These are phyloP conservation scores for Oryzias dopingdopingensis DNA, from an alignment of 2,797 vertebrate species.

Conservation along the genomic window DNA sequence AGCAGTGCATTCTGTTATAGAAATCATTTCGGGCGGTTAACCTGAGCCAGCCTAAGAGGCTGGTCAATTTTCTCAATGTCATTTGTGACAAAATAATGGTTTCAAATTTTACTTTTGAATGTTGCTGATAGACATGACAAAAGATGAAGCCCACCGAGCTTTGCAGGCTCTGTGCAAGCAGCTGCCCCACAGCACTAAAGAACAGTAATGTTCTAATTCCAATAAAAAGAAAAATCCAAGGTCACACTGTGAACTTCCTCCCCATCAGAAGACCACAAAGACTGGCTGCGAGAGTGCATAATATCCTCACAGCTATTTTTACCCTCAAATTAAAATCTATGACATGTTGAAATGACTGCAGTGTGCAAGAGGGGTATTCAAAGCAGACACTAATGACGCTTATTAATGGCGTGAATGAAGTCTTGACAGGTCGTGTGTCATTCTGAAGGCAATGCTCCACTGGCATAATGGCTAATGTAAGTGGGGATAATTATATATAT, in stretches of 20 bases:
- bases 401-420: conserved; percentile 98
- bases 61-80: conserved; percentile 50
- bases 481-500: conserved; percentile 98
- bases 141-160: conserved; percentile 36
- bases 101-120: conserved; percentile 54
- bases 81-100: conserved; percentile 67
- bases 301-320: conserved; percentile 98
- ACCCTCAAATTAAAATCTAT: conserved; percentile 99
- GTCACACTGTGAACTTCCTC: conserved; percentile 82
- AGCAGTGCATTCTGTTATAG: conserved; percentile 38
- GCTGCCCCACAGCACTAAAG: conserved; percentile 69
- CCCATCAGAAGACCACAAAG: conserved; percentile 86
- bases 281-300: conserved; percentile 83
- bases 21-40: conserved; percentile 51
- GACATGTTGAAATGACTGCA: conserved; percentile 99
- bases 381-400: conserved; percentile 99
- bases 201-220: conserved; percentile 77
- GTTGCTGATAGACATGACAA: conserved; percentile 64
- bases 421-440: conserved; percentile 99
- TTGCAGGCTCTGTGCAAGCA: conserved; percentile 34
- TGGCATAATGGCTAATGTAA: conserved; percentile 98
- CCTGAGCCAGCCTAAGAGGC: conserved; percentile 36
- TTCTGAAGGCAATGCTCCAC: conserved; percentile 88
- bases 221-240: conserved; percentile 81
- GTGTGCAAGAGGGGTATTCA: conserved; percentile 99